Conservation (phyloP, 2,888 invertebrate genomes). For the Blastobasis lacticolella region DNA sequence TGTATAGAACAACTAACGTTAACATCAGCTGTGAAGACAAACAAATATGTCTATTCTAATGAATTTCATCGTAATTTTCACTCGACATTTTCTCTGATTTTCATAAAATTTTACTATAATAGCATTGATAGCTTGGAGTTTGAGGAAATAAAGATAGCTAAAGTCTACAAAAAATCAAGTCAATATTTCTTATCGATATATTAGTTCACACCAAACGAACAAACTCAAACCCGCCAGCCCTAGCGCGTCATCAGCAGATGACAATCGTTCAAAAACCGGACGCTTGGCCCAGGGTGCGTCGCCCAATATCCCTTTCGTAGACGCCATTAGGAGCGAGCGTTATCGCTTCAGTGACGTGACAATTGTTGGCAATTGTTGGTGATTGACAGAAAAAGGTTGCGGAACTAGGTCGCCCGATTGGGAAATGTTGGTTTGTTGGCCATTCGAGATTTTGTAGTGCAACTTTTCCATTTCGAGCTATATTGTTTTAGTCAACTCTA, state of each 20-base stretch:
- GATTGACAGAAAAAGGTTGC: neutral
- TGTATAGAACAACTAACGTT: too few species aligned
- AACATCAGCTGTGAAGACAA: too few species aligned
- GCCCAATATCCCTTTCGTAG: constrained; percentile 54
- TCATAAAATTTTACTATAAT: neutral
- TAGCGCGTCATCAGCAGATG: constrained; percentile 54
- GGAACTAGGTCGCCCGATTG: neutral
- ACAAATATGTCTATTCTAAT: too few species aligned
- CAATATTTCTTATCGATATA: neutral
- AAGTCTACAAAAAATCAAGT: neutral
- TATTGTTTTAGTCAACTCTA: too few species aligned
- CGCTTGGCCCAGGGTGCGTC: constrained; percentile 38
- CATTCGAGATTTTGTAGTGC: too few species aligned
- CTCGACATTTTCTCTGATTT: neutral
- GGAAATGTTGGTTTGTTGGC: too few species aligned
- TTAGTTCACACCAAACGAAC: neutral
- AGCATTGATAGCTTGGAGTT: neutral
- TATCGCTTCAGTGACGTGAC: neutral
- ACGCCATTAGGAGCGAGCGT: constrained; percentile 14
- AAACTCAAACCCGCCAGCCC: constrained; percentile 30
- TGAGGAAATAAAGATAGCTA: neutral
- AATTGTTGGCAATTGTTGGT: neutral
- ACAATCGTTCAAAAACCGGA: constrained; percentile 66
- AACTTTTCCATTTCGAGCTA: too few species aligned
- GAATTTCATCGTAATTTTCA: too few species aligned